phyloP scores from a whole-genome alignment of 2,888 invertebrate genomes.

The Rosalia funebris region DNA sequence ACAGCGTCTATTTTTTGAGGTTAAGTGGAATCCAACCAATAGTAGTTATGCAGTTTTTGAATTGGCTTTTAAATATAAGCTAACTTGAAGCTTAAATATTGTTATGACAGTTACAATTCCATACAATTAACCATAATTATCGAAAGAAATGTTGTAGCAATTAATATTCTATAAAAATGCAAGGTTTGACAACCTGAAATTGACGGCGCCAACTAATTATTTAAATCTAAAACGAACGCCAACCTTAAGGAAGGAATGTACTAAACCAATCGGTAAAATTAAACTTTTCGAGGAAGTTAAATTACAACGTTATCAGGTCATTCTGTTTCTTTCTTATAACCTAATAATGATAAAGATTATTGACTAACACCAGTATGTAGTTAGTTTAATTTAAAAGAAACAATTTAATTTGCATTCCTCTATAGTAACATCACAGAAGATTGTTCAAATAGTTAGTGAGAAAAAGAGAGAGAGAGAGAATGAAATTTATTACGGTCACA shows the following conservation, averaged over 20 bases:
- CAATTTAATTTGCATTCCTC: too few species aligned
- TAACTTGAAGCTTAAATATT: conserved; percentile 3
- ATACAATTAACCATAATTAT: conserved; percentile 22
- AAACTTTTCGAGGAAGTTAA: too few species aligned
- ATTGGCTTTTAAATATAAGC: conserved; percentile 14
- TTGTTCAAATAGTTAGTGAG: too few species aligned
- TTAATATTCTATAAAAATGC: conserved; percentile 32
- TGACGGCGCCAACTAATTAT: conserved; percentile 47
- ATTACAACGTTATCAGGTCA: too few species aligned
- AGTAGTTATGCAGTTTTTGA: not conserved
- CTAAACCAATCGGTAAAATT: not conserved
- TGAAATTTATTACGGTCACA: too few species aligned
- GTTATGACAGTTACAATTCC: conserved; percentile 22
- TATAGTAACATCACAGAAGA: too few species aligned
- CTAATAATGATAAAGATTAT: too few species aligned
- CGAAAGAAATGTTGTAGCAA: conserved; percentile 23
- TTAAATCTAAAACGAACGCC: conserved; percentile 31
- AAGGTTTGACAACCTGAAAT: conserved; percentile 46
- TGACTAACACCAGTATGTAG: too few species aligned
- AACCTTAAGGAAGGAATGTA: conserved; percentile 16
- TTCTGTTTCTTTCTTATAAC: too few species aligned
- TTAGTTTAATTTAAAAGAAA: too few species aligned
- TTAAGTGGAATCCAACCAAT: conserved; percentile 37
- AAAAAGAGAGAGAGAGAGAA: too few species aligned
- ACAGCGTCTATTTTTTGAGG: conserved; percentile 54